A percentile compares a stretch with the other conserved stretches of the same genome.
phyloP scores from a whole-genome alignment of 2,797 vertebrate genomes.

The Knipowitschia caucasica region DNA sequence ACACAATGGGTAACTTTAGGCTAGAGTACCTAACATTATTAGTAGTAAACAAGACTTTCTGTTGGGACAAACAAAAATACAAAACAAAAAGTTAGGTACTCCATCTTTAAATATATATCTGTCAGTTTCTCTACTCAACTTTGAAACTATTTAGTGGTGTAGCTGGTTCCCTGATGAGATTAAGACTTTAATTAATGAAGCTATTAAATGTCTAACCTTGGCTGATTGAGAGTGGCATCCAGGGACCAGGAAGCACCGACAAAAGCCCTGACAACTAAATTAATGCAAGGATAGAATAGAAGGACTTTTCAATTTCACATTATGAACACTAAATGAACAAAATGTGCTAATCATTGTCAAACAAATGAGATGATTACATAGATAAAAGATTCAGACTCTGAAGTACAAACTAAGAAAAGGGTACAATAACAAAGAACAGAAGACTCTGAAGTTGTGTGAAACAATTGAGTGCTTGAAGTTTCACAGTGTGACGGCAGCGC shows the following conservation, averaged over 20 bases:
- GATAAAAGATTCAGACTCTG: no score
- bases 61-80: no score
- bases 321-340: neutral
- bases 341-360: neutral
- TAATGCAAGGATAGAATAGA: neutral
- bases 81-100: no score
- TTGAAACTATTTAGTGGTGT: conserved; percentile 33
- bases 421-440: conserved; percentile 43
- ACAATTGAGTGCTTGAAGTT: conserved; percentile 72
- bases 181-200: conserved; percentile 57
- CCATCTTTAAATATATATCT: no score
- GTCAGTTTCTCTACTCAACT: conserved; percentile 7
- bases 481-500: conserved; percentile 55
- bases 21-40: no score
- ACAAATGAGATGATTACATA: no score
- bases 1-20: neutral
- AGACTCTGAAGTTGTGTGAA: conserved; percentile 60
- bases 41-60: no score
- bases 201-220: conserved; percentile 38
- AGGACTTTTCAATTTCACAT: neutral
- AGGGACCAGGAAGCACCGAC: conserved; percentile 9
- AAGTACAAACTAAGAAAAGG: conserved; percentile 37
- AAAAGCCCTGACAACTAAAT: neutral
- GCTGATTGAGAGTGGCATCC: conserved; percentile 33
- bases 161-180: conserved; percentile 51